Base-by-base conservation (phyloP, 2,888 invertebrate genomes). In the Antheraea assamensis region DNA sequence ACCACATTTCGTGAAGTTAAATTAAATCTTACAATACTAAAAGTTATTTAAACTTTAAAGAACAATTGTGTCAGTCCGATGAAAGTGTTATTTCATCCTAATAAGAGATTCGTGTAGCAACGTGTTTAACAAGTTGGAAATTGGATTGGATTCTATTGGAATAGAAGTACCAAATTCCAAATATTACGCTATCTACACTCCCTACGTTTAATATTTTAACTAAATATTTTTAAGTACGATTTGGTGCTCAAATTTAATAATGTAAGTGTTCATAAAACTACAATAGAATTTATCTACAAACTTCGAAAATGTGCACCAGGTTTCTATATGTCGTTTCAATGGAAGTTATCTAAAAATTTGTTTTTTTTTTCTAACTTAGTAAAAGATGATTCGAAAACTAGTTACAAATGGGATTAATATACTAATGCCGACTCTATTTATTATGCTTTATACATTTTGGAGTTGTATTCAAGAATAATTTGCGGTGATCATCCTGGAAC, bases 231-330 rank as follows among this genome's bases (percentile, higher is more conserved):
- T 94, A 94, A 94, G 94, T 94, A 94, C 94, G 91, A 94, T 94
- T 94, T 94, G 94, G 94, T 94, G 94, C 94, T 94, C 94, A 92
- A 92, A 91, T 90, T 90, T 89, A 88, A 90, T 92, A 89, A 92
- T 90, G 90, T 92, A 91, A 89, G 92, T 92, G 92, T 92, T 91
- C 88, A 90, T 88, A 90, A 88, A 88, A 89, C 88, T 92, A 91
- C 85, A 85, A 83, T 87, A 87, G 83, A 88, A 88, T 90, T 92
- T 92, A 93, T 90, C 92, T 92, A 93, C 91, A 92, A 87, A 90
- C 81, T 88, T 88, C 82, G 84, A 91, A 91, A 88, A 82, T 83
- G 87, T 91, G 90, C 89, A 83, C 87, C 84, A 85, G 83, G 81
- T 86, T 89, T 81, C 8, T 78, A 88, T 83, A 87, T 82, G 86